phyloP scores from a whole-genome alignment of 2,797 vertebrate species.

The Discoglossus pictus region DNA sequence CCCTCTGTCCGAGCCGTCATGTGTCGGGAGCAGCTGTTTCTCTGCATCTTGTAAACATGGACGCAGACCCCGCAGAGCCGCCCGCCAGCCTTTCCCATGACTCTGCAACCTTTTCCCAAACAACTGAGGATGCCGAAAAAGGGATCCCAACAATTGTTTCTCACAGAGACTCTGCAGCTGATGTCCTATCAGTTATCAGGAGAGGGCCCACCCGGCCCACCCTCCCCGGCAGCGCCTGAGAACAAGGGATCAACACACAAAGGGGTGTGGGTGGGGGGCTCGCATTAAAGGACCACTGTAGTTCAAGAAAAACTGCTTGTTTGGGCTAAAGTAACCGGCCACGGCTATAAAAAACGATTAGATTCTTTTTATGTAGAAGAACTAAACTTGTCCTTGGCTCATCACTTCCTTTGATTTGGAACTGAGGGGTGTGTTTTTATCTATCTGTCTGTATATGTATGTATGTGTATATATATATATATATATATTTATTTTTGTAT shows the following conservation, averaged over 20 bases:
- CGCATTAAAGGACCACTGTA: too few species aligned
- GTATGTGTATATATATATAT: too few species aligned
- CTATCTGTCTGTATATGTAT: too few species aligned
- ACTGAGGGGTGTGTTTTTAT: too few species aligned
- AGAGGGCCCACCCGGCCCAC: slow-evolving; percentile 49
- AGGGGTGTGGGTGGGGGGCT: slow-evolving; percentile 8
- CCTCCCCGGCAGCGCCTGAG: slow-evolving; percentile 52
- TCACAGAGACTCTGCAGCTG: slow-evolving; percentile 70
- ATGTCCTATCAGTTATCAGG: slow-evolving; percentile 64
- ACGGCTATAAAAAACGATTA: too few species aligned
- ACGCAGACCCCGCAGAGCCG: slow-evolving; percentile 66
- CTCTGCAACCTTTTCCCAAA: slow-evolving; percentile 88
- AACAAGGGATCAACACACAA: not conserved
- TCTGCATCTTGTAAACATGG: slow-evolving; percentile 75
- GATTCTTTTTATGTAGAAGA: too few species aligned
- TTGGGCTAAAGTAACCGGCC: too few species aligned
- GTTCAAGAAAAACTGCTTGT: too few species aligned
- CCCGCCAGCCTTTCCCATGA: slow-evolving; percentile 83
- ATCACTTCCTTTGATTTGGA: too few species aligned
- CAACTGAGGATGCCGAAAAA: slow-evolving; percentile 73
- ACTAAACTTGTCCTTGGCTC: too few species aligned
- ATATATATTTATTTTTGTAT: too few species aligned
- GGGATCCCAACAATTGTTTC: slow-evolving; percentile 77
- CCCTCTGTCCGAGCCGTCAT: slow-evolving; percentile 54
- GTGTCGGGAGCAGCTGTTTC: slow-evolving; percentile 74